phyloP scores from a whole-genome alignment of 2,113 vertebrate genomes.

The Gobius niger region DNA sequence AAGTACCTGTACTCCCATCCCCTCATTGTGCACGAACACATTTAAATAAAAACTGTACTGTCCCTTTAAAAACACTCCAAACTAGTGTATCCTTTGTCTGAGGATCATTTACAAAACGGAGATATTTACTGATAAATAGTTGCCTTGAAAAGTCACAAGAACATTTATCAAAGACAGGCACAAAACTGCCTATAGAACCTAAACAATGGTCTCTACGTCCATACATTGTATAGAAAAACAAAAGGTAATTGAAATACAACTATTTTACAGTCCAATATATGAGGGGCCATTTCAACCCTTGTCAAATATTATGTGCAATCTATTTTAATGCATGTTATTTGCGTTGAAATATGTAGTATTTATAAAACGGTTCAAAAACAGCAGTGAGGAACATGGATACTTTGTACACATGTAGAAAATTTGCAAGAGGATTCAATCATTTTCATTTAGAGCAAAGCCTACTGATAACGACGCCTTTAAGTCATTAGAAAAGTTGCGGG shows the following conservation, averaged over 20 bases:
- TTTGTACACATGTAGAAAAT: slow-evolving; percentile 47
- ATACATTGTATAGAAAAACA: slow-evolving; percentile 46
- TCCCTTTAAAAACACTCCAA: neutral
- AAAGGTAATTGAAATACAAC: slow-evolving; percentile 26
- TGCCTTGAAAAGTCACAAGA: slow-evolving; percentile 60
- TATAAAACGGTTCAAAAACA: slow-evolving; percentile 38
- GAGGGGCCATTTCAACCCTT: slow-evolving; percentile 20
- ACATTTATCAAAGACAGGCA: slow-evolving; percentile 69
- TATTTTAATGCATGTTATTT: slow-evolving; percentile 37
- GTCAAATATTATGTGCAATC: slow-evolving; percentile 41
- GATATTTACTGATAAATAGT: slow-evolving; percentile 26
- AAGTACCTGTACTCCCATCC: too few species aligned
- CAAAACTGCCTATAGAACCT: slow-evolving; percentile 63
- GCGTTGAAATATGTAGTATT: slow-evolving; percentile 36
- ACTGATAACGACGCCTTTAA: neutral
- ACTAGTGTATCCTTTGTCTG: slow-evolving; percentile 10
- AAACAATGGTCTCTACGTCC: slow-evolving; percentile 32
- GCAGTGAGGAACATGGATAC: slow-evolving; percentile 50
- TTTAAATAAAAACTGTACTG: neutral
- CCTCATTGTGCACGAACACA: too few species aligned
- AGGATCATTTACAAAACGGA: slow-evolving; percentile 39
- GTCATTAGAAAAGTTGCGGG: neutral
- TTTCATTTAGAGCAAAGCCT: neutral
- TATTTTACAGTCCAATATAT: slow-evolving; percentile 55
- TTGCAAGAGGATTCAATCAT: slow-evolving; percentile 30